Evolutionary conservation across 2,797 vertebrate species (phyloP).

Genomic region (Hydrocynus forskahlii): DNA sequence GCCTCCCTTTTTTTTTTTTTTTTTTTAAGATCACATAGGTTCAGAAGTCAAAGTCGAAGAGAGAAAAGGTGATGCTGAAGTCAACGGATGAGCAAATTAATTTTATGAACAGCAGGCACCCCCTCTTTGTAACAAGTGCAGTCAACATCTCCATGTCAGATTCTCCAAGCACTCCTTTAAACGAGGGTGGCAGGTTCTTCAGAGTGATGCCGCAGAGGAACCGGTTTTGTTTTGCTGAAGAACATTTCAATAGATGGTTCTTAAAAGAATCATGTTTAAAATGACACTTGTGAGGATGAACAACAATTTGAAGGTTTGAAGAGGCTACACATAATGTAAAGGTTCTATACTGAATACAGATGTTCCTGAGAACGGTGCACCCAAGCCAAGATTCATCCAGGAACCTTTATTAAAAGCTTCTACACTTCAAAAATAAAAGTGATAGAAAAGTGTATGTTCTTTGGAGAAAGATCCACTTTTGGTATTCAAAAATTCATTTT

Average conservation of each 20-base stretch:
- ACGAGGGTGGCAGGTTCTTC: conserved; percentile 24
- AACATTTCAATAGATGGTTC: not conserved
- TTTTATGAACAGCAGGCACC: conserved; percentile 20
- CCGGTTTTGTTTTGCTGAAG: not conserved
- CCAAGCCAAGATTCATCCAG: not conserved
- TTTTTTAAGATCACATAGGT: conserved; percentile 79
- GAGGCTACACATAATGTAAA: not conserved
- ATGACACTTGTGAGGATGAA: not conserved
- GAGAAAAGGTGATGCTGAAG: conserved; percentile 32
- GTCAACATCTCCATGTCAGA: conserved; percentile 10
- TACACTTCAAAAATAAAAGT: no score
- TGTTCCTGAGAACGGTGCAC: not conserved
- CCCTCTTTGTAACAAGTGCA: conserved; percentile 5
- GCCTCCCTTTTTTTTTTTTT: conserved; percentile 47
- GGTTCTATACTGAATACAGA: not conserved
- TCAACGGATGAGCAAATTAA: conserved; percentile 15
- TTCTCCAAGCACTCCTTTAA: not conserved
- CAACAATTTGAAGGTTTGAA: not conserved
- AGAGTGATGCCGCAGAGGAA: not conserved
- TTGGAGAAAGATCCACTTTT: not conserved
- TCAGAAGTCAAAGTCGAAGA: conserved; percentile 76
- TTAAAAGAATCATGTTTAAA: not conserved
- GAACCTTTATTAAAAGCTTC: not conserved
- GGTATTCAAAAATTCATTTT: no score
- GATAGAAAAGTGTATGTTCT: no score